Evolutionary conservation across 2,113 vertebrate species (phyloP), one percentile per base, ranked within the genome.

Genomic region (Melanerpes aurifrons): DNA sequence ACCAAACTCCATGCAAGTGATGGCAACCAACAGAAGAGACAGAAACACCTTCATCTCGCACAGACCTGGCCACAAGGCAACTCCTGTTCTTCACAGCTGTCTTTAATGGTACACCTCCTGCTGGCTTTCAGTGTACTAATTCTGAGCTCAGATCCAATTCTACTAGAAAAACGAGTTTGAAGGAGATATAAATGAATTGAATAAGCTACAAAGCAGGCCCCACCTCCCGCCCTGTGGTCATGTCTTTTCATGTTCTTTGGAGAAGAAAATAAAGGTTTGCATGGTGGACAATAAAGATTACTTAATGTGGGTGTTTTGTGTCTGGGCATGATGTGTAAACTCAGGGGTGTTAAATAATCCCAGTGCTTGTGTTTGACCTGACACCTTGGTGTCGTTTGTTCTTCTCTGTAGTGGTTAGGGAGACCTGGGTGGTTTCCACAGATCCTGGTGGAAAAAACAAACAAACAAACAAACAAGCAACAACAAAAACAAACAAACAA

Each of bases 21-120:
- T 0, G 3, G 90, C 73, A 75, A 75, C 45, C 26, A 96, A 19
- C 9, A 96, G 90, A 53, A 94, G 85, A 70, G 24, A 32, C 15
- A 96, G 66, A 12, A 95, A 4, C 54, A 50, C 9, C 58, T 92
- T 96, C 93, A 96, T 96, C 93, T 62, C 88, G 85, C 26, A 25
- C 2, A 0, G 72, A 7, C 14, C 24, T 29, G 26, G 25, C n/a
- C 82, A 8, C 87, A 20, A 56, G 15, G 24, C 47, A 80, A 32
- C n/a, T 67, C 50, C 57, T 1, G 0, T 25, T 92, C 48, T 43
- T 63, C 56, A 37, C 71, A 3, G 0, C 35, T 4, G 9, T 53
- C 9, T 92, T 86, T 71, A 14, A 21, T 16, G 72, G 15, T n/a
- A 53, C 64, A 45, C 31, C 22, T 71, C 22, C 69, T 16, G 29